phyloP scores from a whole-genome alignment of 2,113 vertebrate species.

The Zapus hudsonius region DNA sequence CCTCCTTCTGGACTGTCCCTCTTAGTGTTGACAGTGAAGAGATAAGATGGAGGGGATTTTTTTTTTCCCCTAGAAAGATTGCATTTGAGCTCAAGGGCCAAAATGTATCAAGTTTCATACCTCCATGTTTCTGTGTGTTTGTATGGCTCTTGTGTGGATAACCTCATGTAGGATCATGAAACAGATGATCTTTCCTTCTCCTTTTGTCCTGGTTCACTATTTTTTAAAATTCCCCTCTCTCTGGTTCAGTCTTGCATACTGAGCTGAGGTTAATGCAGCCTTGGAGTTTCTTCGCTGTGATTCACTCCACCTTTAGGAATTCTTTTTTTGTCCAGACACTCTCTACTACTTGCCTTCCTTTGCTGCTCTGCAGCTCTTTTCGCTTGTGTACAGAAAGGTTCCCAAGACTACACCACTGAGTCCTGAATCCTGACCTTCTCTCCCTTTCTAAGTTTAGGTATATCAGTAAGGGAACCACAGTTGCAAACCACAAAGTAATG shows the following conservation, averaged over 20 bases:
- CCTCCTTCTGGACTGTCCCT: too few species aligned
- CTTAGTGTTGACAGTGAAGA: background rate
- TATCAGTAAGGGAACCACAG: background rate
- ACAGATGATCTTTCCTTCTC: background rate
- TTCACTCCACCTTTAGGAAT: background rate
- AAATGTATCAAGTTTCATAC: background rate
- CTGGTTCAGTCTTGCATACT: background rate
- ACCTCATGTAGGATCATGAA: background rate
- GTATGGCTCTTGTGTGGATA: background rate
- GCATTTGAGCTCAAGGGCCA: background rate
- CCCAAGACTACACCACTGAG: background rate
- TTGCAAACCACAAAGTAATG: background rate
- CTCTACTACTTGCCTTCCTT: background rate
- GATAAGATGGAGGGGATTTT: background rate
- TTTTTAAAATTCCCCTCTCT: too few species aligned
- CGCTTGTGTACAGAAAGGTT: background rate
- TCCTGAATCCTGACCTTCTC: background rate
- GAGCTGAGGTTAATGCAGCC: background rate
- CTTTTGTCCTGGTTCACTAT: background rate
- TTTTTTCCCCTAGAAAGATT: slow-evolving; percentile 24
- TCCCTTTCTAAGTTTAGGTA: background rate
- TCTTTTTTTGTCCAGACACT: background rate
- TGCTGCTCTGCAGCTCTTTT: background rate
- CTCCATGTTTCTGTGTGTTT: background rate
- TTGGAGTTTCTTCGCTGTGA: background rate